Evolutionary conservation across 30 jellyfish, hydroid and myxozoan genomes (phyloP).

Genomic region (Turritopsis rubra): DNA sequence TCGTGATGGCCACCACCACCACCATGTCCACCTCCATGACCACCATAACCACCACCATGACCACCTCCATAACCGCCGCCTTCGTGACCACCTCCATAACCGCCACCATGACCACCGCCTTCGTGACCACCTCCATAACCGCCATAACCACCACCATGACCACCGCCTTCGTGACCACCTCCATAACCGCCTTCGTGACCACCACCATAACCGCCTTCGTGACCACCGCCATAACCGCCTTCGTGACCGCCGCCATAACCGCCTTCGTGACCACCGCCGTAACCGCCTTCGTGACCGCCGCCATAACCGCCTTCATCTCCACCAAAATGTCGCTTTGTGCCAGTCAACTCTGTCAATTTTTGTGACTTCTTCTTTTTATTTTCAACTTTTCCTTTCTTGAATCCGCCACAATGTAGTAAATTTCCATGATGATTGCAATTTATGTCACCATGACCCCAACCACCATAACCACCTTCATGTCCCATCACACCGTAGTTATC

Average conservation of each 20-base stretch:
- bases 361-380: conserved; percentile 41
- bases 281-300: conserved; percentile 76
- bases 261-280: conserved; percentile 64
- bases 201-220: conserved; percentile 67
- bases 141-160: conserved; percentile 40
- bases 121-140: conserved; percentile 64
- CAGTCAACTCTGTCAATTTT: conserved; percentile 54
- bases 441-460: conserved; percentile 18
- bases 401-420: conserved; percentile 19
- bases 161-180: conserved; percentile 73
- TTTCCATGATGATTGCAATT: conserved; percentile 11
- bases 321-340: conserved; percentile 46
- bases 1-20: conserved; percentile 49
- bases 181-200: conserved; percentile 52
- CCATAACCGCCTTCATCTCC: conserved; percentile 37
- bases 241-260: conserved; percentile 50
- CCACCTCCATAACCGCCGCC: conserved; percentile 58
- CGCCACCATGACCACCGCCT: conserved; percentile 38
- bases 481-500: neutral
- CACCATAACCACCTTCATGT: conserved; percentile 34
- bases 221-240: conserved; percentile 51
- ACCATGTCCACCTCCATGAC: conserved; percentile 56
- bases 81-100: too few species aligned
- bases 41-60: conserved; percentile 72
- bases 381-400: conserved; percentile 41